Conservation (phyloP, 2,888 invertebrate species). For the Pollenia angustigena region DNA sequence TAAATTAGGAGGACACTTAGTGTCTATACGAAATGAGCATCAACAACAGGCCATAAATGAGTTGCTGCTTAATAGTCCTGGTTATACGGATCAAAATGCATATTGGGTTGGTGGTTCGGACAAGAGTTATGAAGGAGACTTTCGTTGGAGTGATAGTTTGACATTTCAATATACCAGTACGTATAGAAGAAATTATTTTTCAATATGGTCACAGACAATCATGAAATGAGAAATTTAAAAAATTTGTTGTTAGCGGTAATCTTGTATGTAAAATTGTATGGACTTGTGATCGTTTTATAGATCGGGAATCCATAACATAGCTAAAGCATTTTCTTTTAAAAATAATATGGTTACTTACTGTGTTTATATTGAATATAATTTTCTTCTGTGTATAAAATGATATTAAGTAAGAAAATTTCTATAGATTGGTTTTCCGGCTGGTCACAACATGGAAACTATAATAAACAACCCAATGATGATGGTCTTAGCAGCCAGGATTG, state of each 20-base stretch:
- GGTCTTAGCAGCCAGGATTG: conserved; percentile 92
- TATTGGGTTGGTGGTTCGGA: conserved; percentile 94
- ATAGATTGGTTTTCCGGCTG: conserved; percentile 94
- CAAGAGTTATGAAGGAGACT: conserved; percentile 90
- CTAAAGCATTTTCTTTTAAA: too few relatives aligned
- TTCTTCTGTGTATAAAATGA: too few relatives aligned
- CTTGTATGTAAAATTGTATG: too few relatives aligned
- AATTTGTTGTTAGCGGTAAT: too few relatives aligned
- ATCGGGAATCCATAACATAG: too few relatives aligned
- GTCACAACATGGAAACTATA: conserved; percentile 88
- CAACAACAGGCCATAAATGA: conserved; percentile 88
- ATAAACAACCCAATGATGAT: conserved; percentile 92
- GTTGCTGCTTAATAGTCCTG: conserved; percentile 88
- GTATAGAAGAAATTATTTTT: conserved; percentile 76
- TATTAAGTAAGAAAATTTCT: neutral
- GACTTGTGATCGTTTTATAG: too few relatives aligned
- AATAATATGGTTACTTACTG: too few relatives aligned
- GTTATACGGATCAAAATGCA: conserved; percentile 88
- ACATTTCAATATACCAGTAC: conserved; percentile 91
- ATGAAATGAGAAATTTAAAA: too few relatives aligned
- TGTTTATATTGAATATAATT: too few relatives aligned
- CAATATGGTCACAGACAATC: too few relatives aligned
- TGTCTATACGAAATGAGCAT: conserved; percentile 87
- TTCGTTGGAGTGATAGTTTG: conserved; percentile 91
- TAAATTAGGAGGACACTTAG: conserved; percentile 88